Base-by-base conservation (phyloP, 2,797 vertebrate genomes). In the Crax fasciolata region DNA sequence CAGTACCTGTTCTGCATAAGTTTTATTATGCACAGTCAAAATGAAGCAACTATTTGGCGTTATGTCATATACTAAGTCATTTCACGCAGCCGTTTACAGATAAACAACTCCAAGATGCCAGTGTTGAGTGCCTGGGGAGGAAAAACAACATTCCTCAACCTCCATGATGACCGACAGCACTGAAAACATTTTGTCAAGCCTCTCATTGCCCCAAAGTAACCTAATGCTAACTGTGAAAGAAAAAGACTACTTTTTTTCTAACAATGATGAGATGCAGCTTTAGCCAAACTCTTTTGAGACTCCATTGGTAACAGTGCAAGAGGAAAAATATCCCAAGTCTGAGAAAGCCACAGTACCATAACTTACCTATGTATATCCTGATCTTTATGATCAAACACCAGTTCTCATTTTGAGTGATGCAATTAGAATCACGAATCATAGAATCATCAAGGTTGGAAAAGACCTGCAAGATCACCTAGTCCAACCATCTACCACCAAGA, bases 41-140 rank as follows among this genome's bases (percentile, higher is more conserved):
- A 74, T 0, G 2, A 59, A 80, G 13, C 68, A 39, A 68, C 6
- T 2, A 5, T 1, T 9, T 2, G 2, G 62, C 6, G 19, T 21
- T 38, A 66, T 1, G 9, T 27, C 25, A 8, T 16, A 4, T 2
- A 5, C 49, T 35, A 87, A 93, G 27, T 35, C 7, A 55, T 25
- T 39, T 43, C 58, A 61, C 2, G 13, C 13, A 58, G 39, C 2
- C 3, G 25, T 38, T 71, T 38, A 32, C 2, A 4, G 44, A 84
- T 62, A n/a, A 90, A 30, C 28, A 78, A 39, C 25, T 48, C 43
- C 44, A 67, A 67, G 49, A 78, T 4, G 3, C 23, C 67, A 80
- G 41, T 14, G 46, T 20, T 57, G 17, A 74, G 62, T 44, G n/a
- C 7, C 0, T 39, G 9, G 10, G 30, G 12, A 81, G n/a, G 6